These are phyloP conservation scores for Gymnothorax reevesii DNA, from an alignment of 2,797 vertebrate genomes.

Conservation along the genomic window DNA sequence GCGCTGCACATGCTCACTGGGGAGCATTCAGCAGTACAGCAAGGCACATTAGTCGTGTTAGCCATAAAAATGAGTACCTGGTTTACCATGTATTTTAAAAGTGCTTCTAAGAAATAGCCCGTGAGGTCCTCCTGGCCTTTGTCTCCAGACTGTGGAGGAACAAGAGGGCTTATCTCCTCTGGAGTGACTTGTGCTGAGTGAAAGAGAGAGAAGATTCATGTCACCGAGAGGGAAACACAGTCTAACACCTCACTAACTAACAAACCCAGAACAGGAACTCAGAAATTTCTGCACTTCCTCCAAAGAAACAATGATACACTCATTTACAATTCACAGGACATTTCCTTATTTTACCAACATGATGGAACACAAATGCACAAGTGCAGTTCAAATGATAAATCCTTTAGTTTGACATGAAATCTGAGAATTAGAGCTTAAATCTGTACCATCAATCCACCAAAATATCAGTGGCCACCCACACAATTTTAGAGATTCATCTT, in stretches of 20 bases:
- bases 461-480: too few relatives aligned
- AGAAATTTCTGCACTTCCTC: not conserved
- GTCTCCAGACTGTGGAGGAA: conserved; percentile 95
- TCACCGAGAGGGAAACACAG: conserved; percentile 18
- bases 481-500: too few relatives aligned
- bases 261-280: not conserved
- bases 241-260: not conserved
- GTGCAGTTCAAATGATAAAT: not conserved
- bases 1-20: not conserved
- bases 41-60: conserved; percentile 55
- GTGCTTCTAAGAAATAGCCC: conserved; percentile 95
- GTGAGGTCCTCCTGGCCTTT: conserved; percentile 98
- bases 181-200: conserved; percentile 89
- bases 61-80: conserved; percentile 83
- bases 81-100: conserved; percentile 99
- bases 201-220: not conserved
- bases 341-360: not conserved
- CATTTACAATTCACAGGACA: not conserved
- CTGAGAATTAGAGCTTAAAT: not conserved
- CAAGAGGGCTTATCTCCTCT: conserved; percentile 96
- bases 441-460: too few relatives aligned
- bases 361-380: not conserved
- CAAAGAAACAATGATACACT: not conserved
- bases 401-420: not conserved
- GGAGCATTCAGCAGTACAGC: not conserved